These are phyloP conservation scores for Schrankia costaestrigalis DNA, from an alignment of 2,888 invertebrate species.

Conservation along the genomic window DNA sequence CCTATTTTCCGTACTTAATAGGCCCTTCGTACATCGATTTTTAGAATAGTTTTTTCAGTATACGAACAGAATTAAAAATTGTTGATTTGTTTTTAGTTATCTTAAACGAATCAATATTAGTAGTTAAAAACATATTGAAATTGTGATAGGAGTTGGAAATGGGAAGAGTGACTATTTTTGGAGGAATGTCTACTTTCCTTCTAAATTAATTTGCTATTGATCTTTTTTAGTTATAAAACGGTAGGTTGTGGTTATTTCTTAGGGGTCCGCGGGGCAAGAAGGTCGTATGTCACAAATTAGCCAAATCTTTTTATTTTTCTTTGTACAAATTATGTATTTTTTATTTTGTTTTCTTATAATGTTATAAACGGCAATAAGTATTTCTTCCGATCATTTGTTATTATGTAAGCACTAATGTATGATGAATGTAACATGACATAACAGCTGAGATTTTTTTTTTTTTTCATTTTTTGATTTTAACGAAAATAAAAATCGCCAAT, in stretches of 20 bases:
- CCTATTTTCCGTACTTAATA: slow-evolving; percentile 48
- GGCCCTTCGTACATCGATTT: slow-evolving; percentile 39
- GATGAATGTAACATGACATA: slow-evolving; percentile 58
- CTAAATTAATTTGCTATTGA: slow-evolving; percentile 57
- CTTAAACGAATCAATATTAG: slow-evolving; percentile 49
- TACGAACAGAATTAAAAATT: slow-evolving; percentile 58
- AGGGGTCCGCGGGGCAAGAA: slow-evolving; percentile 31
- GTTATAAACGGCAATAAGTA: slow-evolving; percentile 66
- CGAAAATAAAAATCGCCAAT: slow-evolving; percentile 62
- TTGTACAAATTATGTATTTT: too few relatives aligned
- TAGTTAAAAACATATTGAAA: slow-evolving; percentile 51
- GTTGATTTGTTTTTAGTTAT: slow-evolving; percentile 63
- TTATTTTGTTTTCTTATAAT: slow-evolving; percentile 49
- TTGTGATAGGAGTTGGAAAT: slow-evolving; percentile 67
- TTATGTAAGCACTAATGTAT: slow-evolving; percentile 58
- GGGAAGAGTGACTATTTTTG: slow-evolving; percentile 61
- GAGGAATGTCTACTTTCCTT: slow-evolving; percentile 56
- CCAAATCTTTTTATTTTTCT: slow-evolving; percentile 71
- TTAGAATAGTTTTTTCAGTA: slow-evolving; percentile 73
- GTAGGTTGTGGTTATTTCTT: slow-evolving; percentile 73
- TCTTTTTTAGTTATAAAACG: slow-evolving; percentile 47
- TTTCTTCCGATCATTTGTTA: slow-evolving; percentile 71
- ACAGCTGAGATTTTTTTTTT: slow-evolving; percentile 60
- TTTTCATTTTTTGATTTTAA: slow-evolving; percentile 56
- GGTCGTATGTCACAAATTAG: slow-evolving; percentile 66